These are phyloP conservation scores for Dromococcyx pavoninus DNA, from an alignment of 2,797 vertebrate genomes.

Conservation along the genomic window DNA sequence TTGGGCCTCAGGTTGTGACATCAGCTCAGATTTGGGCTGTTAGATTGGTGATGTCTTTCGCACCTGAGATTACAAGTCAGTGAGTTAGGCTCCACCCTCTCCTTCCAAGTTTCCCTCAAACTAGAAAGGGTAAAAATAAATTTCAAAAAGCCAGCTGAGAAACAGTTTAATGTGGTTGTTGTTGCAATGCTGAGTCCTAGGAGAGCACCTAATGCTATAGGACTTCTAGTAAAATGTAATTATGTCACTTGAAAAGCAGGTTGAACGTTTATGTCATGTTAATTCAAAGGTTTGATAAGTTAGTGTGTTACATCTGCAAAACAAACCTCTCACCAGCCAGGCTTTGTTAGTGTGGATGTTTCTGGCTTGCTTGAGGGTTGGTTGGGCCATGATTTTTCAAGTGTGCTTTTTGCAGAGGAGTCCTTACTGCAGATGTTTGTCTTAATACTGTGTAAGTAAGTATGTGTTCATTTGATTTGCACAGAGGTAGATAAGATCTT, in stretches of 20 bases:
- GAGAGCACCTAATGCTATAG: not conserved
- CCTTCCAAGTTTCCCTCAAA: not conserved
- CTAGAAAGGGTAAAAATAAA: not conserved
- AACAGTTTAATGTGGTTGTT: not conserved
- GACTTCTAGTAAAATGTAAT: not conserved
- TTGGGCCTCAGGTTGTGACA: not conserved
- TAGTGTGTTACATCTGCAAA: not conserved
- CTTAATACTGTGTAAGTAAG: not conserved
- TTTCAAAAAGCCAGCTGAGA: not conserved
- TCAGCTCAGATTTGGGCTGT: not conserved
- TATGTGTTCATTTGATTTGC: not conserved
- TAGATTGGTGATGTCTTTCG: not conserved
- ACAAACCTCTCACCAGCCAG: not conserved
- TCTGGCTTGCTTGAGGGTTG: not conserved
- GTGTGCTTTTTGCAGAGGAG: not conserved
- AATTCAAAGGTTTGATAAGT: not conserved
- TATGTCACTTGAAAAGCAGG: not conserved
- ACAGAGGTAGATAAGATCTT: not conserved
- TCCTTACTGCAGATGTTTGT: not conserved
- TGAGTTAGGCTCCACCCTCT: not conserved
- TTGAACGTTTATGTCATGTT: not conserved
- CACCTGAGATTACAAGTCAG: not conserved
- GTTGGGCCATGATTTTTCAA: not conserved
- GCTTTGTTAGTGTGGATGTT: not conserved
- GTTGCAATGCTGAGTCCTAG: not conserved